Evolutionary conservation across 2,797 vertebrate genomes (phyloP).

Genomic region (Coendou prehensilis): DNA sequence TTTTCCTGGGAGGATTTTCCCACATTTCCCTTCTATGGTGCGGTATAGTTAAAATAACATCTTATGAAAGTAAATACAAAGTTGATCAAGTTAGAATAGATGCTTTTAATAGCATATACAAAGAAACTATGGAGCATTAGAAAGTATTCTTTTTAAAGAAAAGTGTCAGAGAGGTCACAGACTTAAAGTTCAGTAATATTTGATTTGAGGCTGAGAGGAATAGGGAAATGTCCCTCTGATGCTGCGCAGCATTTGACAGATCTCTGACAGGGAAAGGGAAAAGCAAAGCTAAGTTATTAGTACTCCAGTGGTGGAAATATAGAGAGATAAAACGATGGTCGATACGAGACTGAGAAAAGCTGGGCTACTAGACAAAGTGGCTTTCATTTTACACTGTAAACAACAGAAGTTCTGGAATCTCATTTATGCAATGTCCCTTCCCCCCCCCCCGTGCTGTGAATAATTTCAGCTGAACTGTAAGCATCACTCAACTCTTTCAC

Average conservation of each 20-base stretch:
- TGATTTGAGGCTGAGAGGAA: not conserved
- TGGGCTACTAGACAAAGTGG: not conserved
- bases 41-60: not conserved
- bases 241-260: not conserved
- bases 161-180: not conserved
- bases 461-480: not conserved
- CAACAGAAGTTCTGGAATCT: not conserved
- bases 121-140: not conserved
- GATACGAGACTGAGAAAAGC: not conserved
- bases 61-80: not conserved
- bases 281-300: not conserved
- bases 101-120: not conserved
- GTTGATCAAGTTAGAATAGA: not conserved
- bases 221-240: too few species aligned
- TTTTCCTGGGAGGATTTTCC: not conserved
- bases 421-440: not conserved
- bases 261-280: not conserved
- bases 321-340: not conserved
- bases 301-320: not conserved
- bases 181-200: not conserved
- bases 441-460: rapidly evolving
- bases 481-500: not conserved
- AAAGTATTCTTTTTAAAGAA: not conserved
- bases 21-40: not conserved
- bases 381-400: not conserved